A percentile compares a stretch with the other conserved stretches of the same genome.
phyloP scores from a whole-genome alignment of 2,888 invertebrate species.

The Chelonus formosanus region DNA sequence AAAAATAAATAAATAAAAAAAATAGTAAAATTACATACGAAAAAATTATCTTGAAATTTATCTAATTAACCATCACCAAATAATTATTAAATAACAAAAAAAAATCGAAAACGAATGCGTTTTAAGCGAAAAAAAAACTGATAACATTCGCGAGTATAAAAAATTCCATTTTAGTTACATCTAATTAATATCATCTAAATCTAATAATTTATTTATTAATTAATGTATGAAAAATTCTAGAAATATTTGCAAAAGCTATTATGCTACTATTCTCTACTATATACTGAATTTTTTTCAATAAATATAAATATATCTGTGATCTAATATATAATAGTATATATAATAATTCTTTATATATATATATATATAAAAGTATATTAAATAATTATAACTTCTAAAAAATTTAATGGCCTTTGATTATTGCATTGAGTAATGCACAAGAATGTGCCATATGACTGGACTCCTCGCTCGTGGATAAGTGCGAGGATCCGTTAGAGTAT shows the following conservation, averaged over 20 bases:
- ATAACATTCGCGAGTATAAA: too few species aligned
- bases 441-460: conserved; percentile 50
- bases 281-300: conserved; percentile 40
- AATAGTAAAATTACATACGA: conserved; percentile 15
- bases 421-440: conserved; percentile 58
- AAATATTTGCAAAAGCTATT: too few species aligned
- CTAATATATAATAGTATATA: conserved; percentile 37
- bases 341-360: conserved; percentile 31
- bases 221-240: too few species aligned
- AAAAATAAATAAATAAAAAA: conserved; percentile 44
- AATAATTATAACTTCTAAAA: conserved; percentile 48
- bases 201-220: too few species aligned
- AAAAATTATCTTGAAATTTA: too few species aligned
- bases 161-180: too few species aligned
- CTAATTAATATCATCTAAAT: too few species aligned
- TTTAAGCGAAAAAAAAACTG: too few species aligned
- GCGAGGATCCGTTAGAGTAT: conserved; percentile 44
- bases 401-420: conserved; percentile 61
- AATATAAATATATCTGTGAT: conserved; percentile 46
- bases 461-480: conserved; percentile 35
- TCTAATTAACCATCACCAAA: too few species aligned
- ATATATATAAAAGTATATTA: conserved; percentile 40
- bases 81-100: too few species aligned
- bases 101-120: too few species aligned
- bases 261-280: too few species aligned